A percentile compares a stretch with the other conserved stretches of the same genome.
phyloP scores from a whole-genome alignment of 2,888 invertebrate species.

The Pseudeuparius sepicola region DNA sequence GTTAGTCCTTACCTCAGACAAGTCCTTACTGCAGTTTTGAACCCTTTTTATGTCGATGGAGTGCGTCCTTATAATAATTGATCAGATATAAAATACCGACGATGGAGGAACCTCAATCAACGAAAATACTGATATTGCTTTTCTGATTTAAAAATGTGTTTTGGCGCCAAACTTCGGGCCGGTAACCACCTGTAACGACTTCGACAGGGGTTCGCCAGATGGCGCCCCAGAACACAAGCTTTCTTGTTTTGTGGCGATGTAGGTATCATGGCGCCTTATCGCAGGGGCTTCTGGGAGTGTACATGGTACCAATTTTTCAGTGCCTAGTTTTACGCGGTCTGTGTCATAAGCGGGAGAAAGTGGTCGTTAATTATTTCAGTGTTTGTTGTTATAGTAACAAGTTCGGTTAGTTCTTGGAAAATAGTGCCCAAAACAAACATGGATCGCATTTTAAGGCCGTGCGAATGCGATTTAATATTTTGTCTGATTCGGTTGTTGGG shows the following conservation, averaged over 20 bases:
- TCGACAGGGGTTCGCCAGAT: not conserved
- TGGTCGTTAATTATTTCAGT: conserved; percentile 16
- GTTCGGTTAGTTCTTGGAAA: conserved; percentile 10
- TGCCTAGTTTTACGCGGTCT: conserved; percentile 43
- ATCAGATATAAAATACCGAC: conserved; percentile 1
- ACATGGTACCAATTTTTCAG: conserved; percentile 49
- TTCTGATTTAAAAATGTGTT: too few species aligned
- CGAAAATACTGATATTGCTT: too few species aligned
- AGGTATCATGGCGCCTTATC: conserved; percentile 35
- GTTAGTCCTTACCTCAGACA: too few species aligned
- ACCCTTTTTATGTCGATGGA: too few species aligned
- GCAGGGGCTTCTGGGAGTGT: conserved; percentile 47
- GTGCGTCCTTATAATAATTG: not conserved
- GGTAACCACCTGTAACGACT: too few species aligned
- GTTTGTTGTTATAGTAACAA: conserved; percentile 14
- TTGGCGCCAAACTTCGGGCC: too few species aligned
- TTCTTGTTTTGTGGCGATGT: not conserved
- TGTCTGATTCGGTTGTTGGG: conserved; percentile 42
- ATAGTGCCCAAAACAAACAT: conserved; percentile 15
- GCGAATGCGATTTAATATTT: too few species aligned
- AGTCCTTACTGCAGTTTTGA: too few species aligned
- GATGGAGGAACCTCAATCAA: too few species aligned
- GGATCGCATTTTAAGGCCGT: conserved; percentile 21
- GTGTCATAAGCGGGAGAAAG: conserved; percentile 24
- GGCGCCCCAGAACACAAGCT: not conserved